Conservation (phyloP, 1,140 invertebrate species). For the Meteorus sp. region DNA sequence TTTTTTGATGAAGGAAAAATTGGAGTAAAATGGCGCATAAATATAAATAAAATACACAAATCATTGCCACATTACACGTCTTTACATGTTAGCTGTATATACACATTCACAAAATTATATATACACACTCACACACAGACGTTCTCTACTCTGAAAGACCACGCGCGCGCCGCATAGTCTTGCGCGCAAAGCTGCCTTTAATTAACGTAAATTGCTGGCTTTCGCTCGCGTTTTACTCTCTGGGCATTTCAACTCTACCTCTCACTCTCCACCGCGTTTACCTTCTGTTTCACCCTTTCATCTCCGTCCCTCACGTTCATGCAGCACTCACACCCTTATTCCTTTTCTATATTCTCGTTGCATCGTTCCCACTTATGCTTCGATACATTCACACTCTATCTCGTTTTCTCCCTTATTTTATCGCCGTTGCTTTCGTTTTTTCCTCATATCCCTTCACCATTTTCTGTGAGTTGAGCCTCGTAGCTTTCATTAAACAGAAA, state of each 20-base stretch:
- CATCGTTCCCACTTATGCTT: neutral
- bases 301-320: neutral
- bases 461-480: neutral
- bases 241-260: conserved; percentile 30
- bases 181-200: conserved; percentile 46
- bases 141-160: conserved; percentile 14
- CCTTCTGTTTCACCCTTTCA: conserved; percentile 20
- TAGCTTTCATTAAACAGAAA: conserved; percentile 29
- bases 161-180: neutral
- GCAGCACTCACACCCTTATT: neutral
- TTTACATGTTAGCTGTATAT: neutral
- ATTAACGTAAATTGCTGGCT: conserved; percentile 51
- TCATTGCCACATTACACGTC: neutral
- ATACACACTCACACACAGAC: conserved; percentile 2
- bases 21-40: too few relatives aligned
- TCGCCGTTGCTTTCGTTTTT: conserved; percentile 1
- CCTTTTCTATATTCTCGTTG: neutral
- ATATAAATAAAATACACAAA: conserved; percentile 1
- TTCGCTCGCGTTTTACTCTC: conserved; percentile 31
- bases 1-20: too few relatives aligned
- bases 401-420: neutral
- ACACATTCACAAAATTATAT: neutral
- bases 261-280: conserved; percentile 34
- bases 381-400: too few relatives aligned
- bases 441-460: neutral